Percentiles rank a stretch among this genome's conserved stretches.
phyloP scores from a whole-genome alignment of 2,113 vertebrate genomes.

The Bubo blakistoni region DNA sequence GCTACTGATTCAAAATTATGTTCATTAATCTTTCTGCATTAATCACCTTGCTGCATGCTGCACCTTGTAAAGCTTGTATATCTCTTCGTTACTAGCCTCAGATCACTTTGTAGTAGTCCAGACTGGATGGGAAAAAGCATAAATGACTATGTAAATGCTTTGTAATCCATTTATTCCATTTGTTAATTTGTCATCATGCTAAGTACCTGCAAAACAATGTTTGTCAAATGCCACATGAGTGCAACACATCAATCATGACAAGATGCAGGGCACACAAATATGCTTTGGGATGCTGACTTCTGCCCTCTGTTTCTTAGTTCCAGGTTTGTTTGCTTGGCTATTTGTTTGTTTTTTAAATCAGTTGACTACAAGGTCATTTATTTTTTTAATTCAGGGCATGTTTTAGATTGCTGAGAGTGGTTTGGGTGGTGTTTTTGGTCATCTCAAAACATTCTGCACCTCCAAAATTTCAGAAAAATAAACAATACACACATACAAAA shows the following conservation, averaged over 20 bases:
- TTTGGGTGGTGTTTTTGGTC: not conserved
- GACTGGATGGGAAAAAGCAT: not conserved
- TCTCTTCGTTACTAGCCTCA: slow-evolving; percentile 13
- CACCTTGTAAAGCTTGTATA: slow-evolving; percentile 33
- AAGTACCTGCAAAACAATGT: slow-evolving; percentile 29
- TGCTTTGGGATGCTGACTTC: not conserved
- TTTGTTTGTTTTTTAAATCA: not conserved
- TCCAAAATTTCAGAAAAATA: not conserved
- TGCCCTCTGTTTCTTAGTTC: not conserved
- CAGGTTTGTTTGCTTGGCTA: not conserved
- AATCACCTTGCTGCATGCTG: slow-evolving; percentile 15
- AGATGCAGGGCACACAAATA: not conserved
- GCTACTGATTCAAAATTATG: slow-evolving; percentile 25
- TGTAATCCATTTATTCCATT: slow-evolving; percentile 39
- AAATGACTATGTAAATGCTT: slow-evolving; percentile 38
- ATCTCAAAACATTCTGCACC: not conserved
- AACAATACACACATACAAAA: not conserved
- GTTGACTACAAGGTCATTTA: not conserved
- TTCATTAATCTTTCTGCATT: slow-evolving; percentile 55
- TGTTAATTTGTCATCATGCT: slow-evolving; percentile 50
- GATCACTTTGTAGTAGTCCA: slow-evolving; percentile 11
- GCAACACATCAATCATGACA: not conserved
- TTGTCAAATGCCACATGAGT: slow-evolving; percentile 9
- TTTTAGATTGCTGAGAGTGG: not conserved
- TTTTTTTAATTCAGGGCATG: not conserved